Evolutionary conservation across 1,140 invertebrate genomes (phyloP).

Genomic region (Copidosoma floridanum): DNA sequence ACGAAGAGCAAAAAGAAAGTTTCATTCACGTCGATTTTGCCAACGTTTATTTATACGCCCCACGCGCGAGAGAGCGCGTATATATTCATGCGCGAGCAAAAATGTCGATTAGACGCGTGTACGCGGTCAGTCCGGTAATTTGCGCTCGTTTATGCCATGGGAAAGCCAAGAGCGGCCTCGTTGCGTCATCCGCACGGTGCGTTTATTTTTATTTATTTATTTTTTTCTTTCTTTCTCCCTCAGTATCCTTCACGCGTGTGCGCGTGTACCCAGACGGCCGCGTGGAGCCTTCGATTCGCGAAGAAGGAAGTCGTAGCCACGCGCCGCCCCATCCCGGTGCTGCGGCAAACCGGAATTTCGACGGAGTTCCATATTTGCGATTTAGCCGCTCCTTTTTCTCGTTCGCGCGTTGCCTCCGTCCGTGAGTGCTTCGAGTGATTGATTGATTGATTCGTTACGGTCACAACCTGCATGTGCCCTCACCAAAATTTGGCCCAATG

Average conservation of each 20-base stretch:
- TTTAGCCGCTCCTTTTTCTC: neutral
- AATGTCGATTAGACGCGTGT: neutral
- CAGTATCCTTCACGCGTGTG: neutral
- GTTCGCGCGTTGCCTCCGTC: too few relatives aligned
- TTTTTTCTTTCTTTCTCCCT: neutral
- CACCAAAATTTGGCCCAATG: too few relatives aligned
- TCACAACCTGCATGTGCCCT: too few relatives aligned
- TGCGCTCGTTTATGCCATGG: neutral
- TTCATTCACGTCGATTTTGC: too few relatives aligned
- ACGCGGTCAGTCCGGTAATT: neutral
- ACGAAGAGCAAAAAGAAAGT: too few relatives aligned
- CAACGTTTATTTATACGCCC: too few relatives aligned
- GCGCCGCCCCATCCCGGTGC: neutral
- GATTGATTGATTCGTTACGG: too few relatives aligned
- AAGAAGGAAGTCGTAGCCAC: conserved; percentile 5
- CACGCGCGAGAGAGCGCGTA: too few relatives aligned
- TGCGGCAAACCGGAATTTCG: conserved; percentile 7
- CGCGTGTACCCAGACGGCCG: conserved; percentile 1
- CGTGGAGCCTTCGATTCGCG: conserved; percentile 2
- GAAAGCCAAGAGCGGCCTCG: conserved; percentile 1
- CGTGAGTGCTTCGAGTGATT: too few relatives aligned
- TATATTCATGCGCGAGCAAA: too few relatives aligned
- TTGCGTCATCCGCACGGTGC: conserved; percentile 6
- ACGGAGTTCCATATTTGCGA: neutral
- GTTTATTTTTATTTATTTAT: too few relatives aligned